Conservation (phyloP, 2,888 invertebrate genomes). For the Drosophila colorata region DNA sequence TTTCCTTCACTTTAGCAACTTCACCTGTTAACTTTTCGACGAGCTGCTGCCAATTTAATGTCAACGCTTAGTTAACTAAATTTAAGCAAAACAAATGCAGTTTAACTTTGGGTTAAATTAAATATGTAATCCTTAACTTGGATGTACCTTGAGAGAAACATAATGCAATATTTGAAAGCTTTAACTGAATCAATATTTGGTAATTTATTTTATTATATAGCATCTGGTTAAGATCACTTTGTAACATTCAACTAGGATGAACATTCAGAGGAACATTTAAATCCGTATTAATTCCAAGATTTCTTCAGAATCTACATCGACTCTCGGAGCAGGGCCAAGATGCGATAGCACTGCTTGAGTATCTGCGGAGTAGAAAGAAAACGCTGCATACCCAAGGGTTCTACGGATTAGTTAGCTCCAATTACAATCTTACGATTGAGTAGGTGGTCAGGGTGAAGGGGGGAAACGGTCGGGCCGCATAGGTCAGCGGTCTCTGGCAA, state of each 20-base stretch:
- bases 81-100: no score
- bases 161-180: no score
- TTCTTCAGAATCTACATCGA: constrained; percentile 45
- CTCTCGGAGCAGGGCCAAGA: constrained; percentile 70
- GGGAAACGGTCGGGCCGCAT: constrained; percentile 73
- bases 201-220: background rate
- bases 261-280: no score
- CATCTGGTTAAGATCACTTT: no score
- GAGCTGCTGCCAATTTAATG: constrained; percentile 3
- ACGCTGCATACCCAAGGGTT: background rate
- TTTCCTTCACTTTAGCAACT: background rate
- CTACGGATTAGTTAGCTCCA: no score
- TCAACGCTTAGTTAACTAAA: background rate
- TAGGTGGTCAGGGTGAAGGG: constrained; percentile 78
- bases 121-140: no score
- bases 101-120: no score
- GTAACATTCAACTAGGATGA: no score
- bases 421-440: constrained; percentile 65
- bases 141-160: no score
- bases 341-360: constrained; percentile 64
- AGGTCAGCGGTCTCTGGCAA: constrained; percentile 76
- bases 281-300: no score
- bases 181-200: no score
- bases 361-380: constrained; percentile 64
- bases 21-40: background rate